A percentile compares a stretch with the other conserved stretches of the same genome.
phyloP scores from a whole-genome alignment of 1,140 invertebrate genomes.

The Charaxes varanes region DNA sequence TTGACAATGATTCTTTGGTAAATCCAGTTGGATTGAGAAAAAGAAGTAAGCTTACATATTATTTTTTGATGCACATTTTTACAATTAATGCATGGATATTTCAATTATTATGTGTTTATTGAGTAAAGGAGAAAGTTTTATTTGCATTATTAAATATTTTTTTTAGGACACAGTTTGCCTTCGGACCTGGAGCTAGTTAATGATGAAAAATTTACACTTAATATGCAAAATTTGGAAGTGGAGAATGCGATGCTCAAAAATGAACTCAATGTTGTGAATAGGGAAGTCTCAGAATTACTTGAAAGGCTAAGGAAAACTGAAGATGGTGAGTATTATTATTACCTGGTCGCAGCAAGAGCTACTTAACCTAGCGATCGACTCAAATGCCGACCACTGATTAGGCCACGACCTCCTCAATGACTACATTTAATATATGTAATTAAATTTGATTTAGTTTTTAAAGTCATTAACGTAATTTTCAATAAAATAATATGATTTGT shows the following conservation, averaged over 20 bases:
- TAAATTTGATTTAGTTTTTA: no score
- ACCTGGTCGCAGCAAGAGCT: no score
- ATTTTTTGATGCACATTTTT: no score
- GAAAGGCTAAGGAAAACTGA: slow-evolving; percentile 47
- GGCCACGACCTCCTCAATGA: no score
- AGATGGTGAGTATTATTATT: slow-evolving; percentile 42
- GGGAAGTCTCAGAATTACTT: slow-evolving; percentile 50
- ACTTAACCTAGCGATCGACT: no score
- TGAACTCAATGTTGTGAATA: slow-evolving; percentile 64
- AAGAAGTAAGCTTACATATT: slow-evolving; percentile 45
- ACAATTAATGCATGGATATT: no score
- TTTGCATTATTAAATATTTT: slow-evolving; percentile 10
- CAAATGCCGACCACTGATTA: no score
- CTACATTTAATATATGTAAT: no score
- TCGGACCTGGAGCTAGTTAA: slow-evolving; percentile 40
- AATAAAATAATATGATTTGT: no score
- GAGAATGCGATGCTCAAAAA: slow-evolving; percentile 74
- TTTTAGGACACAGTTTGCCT: slow-evolving; percentile 49
- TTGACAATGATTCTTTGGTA: slow-evolving; percentile 22
- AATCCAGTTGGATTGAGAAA: slow-evolving; percentile 38
- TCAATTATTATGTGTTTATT: slow-evolving; percentile 1
- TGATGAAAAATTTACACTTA: slow-evolving; percentile 48
- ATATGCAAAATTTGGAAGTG: slow-evolving; percentile 66
- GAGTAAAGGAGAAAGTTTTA: slow-evolving; percentile 2
- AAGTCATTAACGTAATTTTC: no score